Conservation (phyloP, 2,797 vertebrate genomes). For the Phoxinus dragarum region DNA sequence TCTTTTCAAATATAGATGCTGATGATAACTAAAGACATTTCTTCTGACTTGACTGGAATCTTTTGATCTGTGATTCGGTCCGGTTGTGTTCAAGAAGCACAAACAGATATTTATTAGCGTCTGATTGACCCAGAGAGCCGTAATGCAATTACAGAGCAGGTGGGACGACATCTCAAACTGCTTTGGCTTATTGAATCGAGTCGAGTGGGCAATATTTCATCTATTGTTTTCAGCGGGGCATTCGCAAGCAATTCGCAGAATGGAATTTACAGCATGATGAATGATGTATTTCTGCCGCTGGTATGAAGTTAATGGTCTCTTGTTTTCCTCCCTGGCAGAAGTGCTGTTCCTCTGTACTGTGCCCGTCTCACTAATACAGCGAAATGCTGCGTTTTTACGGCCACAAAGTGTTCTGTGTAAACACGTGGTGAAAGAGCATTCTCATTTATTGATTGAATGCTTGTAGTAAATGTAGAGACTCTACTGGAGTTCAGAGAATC, state of each 20-base stretch:
- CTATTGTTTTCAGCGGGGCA: conserved; percentile 80
- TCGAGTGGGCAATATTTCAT: conserved; percentile 85
- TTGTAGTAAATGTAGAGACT: conserved; percentile 68
- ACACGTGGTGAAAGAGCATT: conserved; percentile 60
- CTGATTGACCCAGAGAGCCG: conserved; percentile 72
- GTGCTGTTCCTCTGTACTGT: conserved; percentile 59
- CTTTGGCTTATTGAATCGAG: conserved; percentile 81
- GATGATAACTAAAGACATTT: conserved; percentile 5
- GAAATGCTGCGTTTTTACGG: conserved; percentile 67
- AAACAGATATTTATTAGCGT: conserved; percentile 73
- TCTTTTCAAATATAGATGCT: neutral
- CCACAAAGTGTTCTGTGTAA: conserved; percentile 66
- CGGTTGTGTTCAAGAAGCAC: conserved; percentile 10
- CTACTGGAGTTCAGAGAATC: conserved; percentile 57
- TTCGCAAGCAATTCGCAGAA: conserved; percentile 81
- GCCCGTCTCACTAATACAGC: conserved; percentile 54
- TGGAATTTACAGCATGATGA: conserved; percentile 79
- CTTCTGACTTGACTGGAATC: conserved; percentile 25
- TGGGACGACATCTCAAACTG: conserved; percentile 77
- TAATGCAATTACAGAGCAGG: conserved; percentile 83
- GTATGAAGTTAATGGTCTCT: conserved; percentile 74
- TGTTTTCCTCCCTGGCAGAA: conserved; percentile 65
- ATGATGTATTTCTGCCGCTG: conserved; percentile 75
- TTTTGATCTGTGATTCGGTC: conserved; percentile 26
- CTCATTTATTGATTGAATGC: conserved; percentile 69